Percentiles rank a stretch among this genome's conserved stretches.
Conservation (phyloP, 2,113 vertebrate genomes). For the Myodes glareolus region DNA sequence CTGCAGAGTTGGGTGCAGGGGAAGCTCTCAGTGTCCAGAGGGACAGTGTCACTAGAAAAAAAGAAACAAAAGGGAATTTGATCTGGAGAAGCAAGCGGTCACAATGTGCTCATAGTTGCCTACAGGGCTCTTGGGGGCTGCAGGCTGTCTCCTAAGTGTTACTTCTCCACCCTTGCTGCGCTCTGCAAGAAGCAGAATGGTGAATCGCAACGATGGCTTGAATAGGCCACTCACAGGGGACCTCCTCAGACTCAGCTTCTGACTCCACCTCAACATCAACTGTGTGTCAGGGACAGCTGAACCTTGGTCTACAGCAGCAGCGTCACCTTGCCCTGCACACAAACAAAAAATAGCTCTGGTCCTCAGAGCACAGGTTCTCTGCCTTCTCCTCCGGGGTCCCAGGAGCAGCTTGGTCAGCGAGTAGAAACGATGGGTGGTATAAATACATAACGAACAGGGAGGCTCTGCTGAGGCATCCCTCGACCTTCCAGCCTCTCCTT, state of each 20-base stretch:
- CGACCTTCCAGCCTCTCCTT: slow-evolving; percentile 85
- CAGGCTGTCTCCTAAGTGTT: background rate
- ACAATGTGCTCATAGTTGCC: background rate
- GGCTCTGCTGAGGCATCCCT: slow-evolving; percentile 81
- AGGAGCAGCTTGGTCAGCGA: slow-evolving; percentile 70
- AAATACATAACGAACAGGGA: slow-evolving; percentile 84
- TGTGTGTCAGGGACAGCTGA: slow-evolving; percentile 22
- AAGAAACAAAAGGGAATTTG: background rate
- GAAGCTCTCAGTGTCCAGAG: background rate
- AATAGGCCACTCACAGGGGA: background rate
- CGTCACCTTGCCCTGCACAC: slow-evolving; percentile 41
- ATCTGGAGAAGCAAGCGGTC: background rate
- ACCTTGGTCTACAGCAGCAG: background rate
- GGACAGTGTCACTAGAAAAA: background rate
- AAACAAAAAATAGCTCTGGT: slow-evolving; percentile 80
- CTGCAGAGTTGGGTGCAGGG: background rate
- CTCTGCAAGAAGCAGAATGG: background rate
- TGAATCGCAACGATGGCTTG: background rate
- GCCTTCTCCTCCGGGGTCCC: slow-evolving; percentile 81
- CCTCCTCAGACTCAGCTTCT: slow-evolving; percentile 40
- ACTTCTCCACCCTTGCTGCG: background rate
- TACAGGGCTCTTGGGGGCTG: background rate
- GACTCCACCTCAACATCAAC: slow-evolving; percentile 74
- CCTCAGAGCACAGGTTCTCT: slow-evolving; percentile 78
- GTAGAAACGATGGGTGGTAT: slow-evolving; percentile 79